Evolutionary conservation across 2,888 invertebrate species (phyloP), one percentile per base, ranked within the genome.

Genomic region (Microdon myrmicae): DNA sequence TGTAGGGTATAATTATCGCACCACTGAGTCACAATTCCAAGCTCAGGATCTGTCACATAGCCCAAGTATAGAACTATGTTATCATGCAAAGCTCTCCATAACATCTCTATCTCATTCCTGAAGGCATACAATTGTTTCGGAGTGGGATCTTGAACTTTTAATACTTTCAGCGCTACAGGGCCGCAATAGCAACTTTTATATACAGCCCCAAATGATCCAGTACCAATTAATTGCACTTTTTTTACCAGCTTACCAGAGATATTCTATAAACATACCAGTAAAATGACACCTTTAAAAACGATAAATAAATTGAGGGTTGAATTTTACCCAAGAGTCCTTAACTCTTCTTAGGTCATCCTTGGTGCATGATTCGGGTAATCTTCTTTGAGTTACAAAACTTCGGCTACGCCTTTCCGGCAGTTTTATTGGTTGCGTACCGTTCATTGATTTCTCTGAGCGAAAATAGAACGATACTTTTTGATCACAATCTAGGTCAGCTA

Each of bases 1-100:
- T 97, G 98, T 44, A 98, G 85, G 74, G 94, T 96, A 31, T 94
- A 95, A 71, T 98, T 96, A 80, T 98, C 96, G 82, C 99, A 99
- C 98, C 98, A 99, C 82, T 99, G 98, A 10, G 99, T 99, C 45
- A 99, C 96, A 74, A 99, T 99, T 7, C 96, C 95, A 73, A 99
- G 83, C 71, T 94, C 90, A 2, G 97, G 97, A 79, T 95, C 92
- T 70, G 94, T 93, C 28, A 97, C 96, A 81, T 96, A 98, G 10
- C 98, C 99, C 96, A 99, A 97, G 81, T 99, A 99, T 64, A 98
- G 83, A 28, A 99, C 83, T 71, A 99, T 95, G 82, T 99, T 99
- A 71, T 95, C 94, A 81, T 99, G 99, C 71, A 98, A 88, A 16
- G 93, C 92, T 81, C 92, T 96, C 71, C 96, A 87, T 34, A 98